Percentiles rank a stretch among this genome's conserved stretches.
phyloP scores from a whole-genome alignment of 2,113 vertebrate genomes.

The Piliocolobus tephrosceles region DNA sequence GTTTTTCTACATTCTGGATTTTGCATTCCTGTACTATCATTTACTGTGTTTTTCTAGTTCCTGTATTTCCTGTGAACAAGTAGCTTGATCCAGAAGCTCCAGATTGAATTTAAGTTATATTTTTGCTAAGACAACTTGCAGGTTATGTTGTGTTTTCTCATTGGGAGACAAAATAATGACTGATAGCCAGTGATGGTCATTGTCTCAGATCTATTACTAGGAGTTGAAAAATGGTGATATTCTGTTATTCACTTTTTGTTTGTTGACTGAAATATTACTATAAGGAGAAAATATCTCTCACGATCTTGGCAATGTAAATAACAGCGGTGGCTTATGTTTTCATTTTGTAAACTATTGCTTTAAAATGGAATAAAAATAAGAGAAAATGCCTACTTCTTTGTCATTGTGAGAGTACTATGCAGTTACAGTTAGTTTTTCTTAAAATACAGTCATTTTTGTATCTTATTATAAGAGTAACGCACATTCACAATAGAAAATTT shows the following conservation, averaged over 20 bases:
- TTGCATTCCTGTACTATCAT: background rate
- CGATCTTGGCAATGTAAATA: background rate
- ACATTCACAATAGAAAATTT: background rate
- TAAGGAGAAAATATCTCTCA: background rate
- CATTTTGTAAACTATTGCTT: background rate
- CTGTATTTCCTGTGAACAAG: background rate
- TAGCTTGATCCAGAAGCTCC: background rate
- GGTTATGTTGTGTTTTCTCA: background rate
- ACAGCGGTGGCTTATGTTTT: background rate
- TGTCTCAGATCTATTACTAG: background rate
- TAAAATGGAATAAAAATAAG: background rate
- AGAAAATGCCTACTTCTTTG: background rate
- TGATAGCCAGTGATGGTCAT: background rate
- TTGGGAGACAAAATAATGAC: background rate
- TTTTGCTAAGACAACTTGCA: background rate
- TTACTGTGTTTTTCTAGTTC: background rate
- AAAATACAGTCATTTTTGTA: background rate
- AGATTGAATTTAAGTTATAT: background rate
- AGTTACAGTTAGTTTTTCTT: background rate
- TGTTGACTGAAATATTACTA: background rate
- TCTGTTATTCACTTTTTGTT: background rate
- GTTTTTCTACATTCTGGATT: background rate
- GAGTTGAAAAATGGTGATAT: background rate
- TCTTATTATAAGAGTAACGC: background rate
- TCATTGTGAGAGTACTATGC: background rate